Evolutionary conservation across 2,113 vertebrate species (phyloP), one percentile per base, ranked within the genome.

Genomic region (Chauna torquata): DNA sequence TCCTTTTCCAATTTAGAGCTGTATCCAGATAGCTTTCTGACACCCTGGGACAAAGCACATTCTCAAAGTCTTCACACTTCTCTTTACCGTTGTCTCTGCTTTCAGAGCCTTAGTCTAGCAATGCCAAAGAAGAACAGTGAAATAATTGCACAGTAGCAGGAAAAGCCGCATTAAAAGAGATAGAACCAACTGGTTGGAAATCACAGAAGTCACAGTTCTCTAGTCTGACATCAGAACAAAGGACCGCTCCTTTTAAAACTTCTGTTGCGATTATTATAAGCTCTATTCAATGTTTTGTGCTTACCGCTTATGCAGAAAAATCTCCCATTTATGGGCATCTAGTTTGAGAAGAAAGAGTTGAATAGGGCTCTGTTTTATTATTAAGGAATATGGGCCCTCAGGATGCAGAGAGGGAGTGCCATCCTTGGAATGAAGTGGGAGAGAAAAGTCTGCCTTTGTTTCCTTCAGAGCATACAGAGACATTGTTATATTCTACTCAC

Each of bases 341-440:
- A 49, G n/a, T 78, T 72, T 69, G 75, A 83, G 78, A 77, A 89
- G 12, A 68, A 55, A 79, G 23, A 82, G 20, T 59, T 88, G 69
- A 92, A 92, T 71, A 70, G 36, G 32, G 25, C 24, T 94, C 55
- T 68, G 24, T 45, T 52, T 32, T 49, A 82, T n/a, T 84, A 78
- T 94, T 76, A 96, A 84, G 78, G 76, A 84, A 84, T 64, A 91
- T 49, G 70, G 34, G 82, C 58, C 84, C 32, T 78, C 16, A 6
- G 85, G 81, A 91, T 0, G 55, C 83, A 76, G 55, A 86, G 42
- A 91, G 71, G 87, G 94, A 97, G 84, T 9, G 11, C 45, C 62
- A 49, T 77, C 68, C 7, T 1, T 34, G 91, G 91, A 97, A 96
- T 92, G 92, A 55, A 70, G 94, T 86, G 64, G 94, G 84, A 91